Evolutionary conservation across 2,888 invertebrate genomes (phyloP).

Genomic region (Camponotus fellah): DNA sequence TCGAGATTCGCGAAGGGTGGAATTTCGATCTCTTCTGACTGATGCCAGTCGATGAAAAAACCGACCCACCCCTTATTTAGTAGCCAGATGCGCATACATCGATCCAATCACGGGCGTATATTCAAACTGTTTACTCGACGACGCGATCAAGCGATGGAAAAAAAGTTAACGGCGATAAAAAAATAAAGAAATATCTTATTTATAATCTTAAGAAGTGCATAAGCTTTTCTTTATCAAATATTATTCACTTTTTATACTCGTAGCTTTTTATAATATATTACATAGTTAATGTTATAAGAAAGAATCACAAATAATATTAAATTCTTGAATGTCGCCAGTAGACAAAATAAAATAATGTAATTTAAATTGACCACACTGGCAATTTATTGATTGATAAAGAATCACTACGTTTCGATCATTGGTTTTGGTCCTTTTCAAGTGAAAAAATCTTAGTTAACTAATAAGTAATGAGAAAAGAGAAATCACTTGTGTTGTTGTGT

Average conservation of each 20-base stretch:
- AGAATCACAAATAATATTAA: too few relatives aligned
- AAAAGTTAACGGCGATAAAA: neutral
- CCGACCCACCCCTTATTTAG: slow-evolving; percentile 69
- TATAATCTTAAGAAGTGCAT: neutral
- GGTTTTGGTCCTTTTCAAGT: too few relatives aligned
- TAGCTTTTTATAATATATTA: neutral
- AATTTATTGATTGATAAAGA: too few relatives aligned
- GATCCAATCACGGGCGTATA: slow-evolving; percentile 81
- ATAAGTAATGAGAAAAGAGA: too few relatives aligned
- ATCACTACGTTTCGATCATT: too few relatives aligned
- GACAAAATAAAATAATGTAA: too few relatives aligned
- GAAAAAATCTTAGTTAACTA: too few relatives aligned
- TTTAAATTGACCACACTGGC: too few relatives aligned
- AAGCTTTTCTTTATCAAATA: neutral
- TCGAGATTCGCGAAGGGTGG: slow-evolving; percentile 62
- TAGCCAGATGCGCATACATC: slow-evolving; percentile 82
- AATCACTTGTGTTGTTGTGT: too few relatives aligned
- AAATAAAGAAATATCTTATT: neutral
- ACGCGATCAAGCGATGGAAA: slow-evolving; percentile 55
- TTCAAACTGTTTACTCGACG: slow-evolving; percentile 78
- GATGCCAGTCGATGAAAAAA: slow-evolving; percentile 42
- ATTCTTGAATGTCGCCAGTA: too few relatives aligned
- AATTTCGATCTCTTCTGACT: slow-evolving; percentile 43
- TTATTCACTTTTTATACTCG: neutral
- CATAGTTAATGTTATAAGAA: neutral